Base-by-base conservation (phyloP, 2,888 invertebrate genomes). In the Tetramorium bicarinatum region DNA sequence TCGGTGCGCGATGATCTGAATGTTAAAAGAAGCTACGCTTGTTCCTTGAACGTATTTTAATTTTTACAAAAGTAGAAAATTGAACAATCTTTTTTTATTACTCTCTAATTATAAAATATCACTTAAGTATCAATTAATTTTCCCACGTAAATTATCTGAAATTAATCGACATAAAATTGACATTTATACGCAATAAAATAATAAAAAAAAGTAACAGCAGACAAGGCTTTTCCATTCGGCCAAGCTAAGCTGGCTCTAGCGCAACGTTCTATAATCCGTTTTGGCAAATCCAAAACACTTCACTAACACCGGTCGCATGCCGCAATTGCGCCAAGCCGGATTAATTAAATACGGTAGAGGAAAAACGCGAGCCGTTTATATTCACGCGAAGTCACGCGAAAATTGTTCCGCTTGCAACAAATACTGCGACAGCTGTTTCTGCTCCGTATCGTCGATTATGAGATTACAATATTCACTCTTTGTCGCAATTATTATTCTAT, bases 221-320 rank as follows among this genome's bases (percentile, higher is more conserved):
- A 18, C 13, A 47, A 34, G 8, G 15, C 18, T 44, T 59, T 71
- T 80, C 54, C 56, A 54, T 34, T 18, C 41, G 67, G 54, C 67
- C 41, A 59, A 67, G 61, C 34, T 84, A 75, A 89, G 66, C 69
- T 61, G 38, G 25, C 77, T 79, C 64, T 80, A 79, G 71, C 59
- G 75, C 81, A 76, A 85, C 79, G 84, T 62, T 61, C 76, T 80
- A 83, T 84, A 87, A 90, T 87, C 86, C 84, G 71, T 85, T 88
- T 90, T 76, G 66, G 75, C 87, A 87, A 88, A 87, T 84, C 76
- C 79, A 83, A 88, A 85, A 84, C 74, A 77, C 52, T 54, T 66
- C 52, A 38, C 62, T 80, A 62, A 66, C 54, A 47, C 61, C 69
- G 69, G 29, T 75, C 83, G 79, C 71, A 89, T 74, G 76, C 54